A percentile compares a stretch with the other conserved stretches of the same genome.
These are phyloP conservation scores for Melanophora roralis DNA, from an alignment of 2,888 invertebrate species.

Conservation along the genomic window DNA sequence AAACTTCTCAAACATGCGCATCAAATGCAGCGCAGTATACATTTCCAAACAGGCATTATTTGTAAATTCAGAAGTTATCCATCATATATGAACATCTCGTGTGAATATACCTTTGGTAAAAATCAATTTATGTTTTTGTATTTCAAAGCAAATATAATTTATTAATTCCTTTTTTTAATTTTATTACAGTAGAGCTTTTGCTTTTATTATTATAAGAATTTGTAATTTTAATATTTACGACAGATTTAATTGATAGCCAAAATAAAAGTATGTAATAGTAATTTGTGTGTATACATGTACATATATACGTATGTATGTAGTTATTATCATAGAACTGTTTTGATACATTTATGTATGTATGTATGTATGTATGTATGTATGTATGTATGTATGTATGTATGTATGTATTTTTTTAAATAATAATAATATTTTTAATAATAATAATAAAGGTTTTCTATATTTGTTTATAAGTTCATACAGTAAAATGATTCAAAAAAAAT, in stretches of 20 bases:
- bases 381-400: slow-evolving; percentile 18
- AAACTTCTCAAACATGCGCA: too few relatives aligned
- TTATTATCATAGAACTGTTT: not conserved
- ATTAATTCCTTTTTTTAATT: slow-evolving; percentile 42
- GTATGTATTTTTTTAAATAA: not conserved
- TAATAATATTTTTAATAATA: slow-evolving; percentile 29
- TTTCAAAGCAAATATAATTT: slow-evolving; percentile 53
- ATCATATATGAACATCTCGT: too few relatives aligned
- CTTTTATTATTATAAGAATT: slow-evolving; percentile 6
- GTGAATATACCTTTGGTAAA: too few relatives aligned
- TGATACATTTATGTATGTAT: slow-evolving; percentile 10
- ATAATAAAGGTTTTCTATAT: slow-evolving; percentile 15
- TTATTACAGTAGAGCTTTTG: slow-evolving; percentile 40
- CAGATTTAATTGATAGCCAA: slow-evolving; percentile 17
- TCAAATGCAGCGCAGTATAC: too few relatives aligned
- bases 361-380: slow-evolving; percentile 15
- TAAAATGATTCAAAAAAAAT: slow-evolving; percentile 29
- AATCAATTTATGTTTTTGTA: not conserved
- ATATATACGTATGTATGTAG: not conserved
- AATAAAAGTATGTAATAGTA: not conserved
- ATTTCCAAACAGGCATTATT: too few relatives aligned
- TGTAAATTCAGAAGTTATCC: too few relatives aligned
- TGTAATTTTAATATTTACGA: slow-evolving; percentile 27
- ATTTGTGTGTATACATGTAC: too few relatives aligned
- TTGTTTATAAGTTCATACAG: too few relatives aligned